Conservation (phyloP, 1,140 invertebrate species). For the Drosophila subobscura region DNA sequence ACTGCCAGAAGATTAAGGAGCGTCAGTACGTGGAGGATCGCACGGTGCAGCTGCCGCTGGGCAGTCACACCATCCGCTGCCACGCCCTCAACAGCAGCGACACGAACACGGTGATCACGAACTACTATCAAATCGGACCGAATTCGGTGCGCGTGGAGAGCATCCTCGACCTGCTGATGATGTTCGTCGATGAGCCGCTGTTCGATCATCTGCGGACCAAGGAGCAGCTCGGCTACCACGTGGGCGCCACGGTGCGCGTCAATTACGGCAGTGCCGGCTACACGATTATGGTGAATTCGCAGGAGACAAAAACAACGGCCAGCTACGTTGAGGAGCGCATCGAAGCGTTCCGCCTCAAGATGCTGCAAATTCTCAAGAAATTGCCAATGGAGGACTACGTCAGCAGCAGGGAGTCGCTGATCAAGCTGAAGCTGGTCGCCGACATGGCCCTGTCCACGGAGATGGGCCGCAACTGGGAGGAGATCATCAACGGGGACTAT, state of each 20-base stretch:
- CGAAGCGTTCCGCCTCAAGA: slow-evolving; percentile 89
- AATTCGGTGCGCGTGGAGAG: slow-evolving; percentile 87
- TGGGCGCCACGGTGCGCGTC: slow-evolving; percentile 87
- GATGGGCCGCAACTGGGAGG: slow-evolving; percentile 88
- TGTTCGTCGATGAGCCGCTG: slow-evolving; percentile 93
- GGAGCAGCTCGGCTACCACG: slow-evolving; percentile 95
- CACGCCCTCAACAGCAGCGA: slow-evolving; percentile 89
- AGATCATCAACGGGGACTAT: slow-evolving; percentile 88
- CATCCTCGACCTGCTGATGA: slow-evolving; percentile 90
- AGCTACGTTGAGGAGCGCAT: slow-evolving; percentile 90
- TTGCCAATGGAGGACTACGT: slow-evolving; percentile 87
- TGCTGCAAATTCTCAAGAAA: slow-evolving; percentile 86
- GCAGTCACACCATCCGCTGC: slow-evolving; percentile 87
- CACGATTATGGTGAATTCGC: slow-evolving; percentile 89
- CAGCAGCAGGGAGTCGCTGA: slow-evolving; percentile 86
- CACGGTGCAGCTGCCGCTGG: slow-evolving; percentile 86
- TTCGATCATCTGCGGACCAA: slow-evolving; percentile 94
- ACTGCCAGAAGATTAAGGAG: slow-evolving; percentile 70
- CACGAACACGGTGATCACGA: slow-evolving; percentile 92
- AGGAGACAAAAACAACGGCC: slow-evolving; percentile 89
- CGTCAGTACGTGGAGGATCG: slow-evolving; percentile 65
- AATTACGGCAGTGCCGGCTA: slow-evolving; percentile 90
- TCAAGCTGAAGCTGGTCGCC: slow-evolving; percentile 88
- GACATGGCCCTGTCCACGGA: slow-evolving; percentile 91
- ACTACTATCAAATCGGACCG: slow-evolving; percentile 93